Evolutionary conservation across 2,797 vertebrate species (phyloP).

Genomic region (Acanthornis magna): DNA sequence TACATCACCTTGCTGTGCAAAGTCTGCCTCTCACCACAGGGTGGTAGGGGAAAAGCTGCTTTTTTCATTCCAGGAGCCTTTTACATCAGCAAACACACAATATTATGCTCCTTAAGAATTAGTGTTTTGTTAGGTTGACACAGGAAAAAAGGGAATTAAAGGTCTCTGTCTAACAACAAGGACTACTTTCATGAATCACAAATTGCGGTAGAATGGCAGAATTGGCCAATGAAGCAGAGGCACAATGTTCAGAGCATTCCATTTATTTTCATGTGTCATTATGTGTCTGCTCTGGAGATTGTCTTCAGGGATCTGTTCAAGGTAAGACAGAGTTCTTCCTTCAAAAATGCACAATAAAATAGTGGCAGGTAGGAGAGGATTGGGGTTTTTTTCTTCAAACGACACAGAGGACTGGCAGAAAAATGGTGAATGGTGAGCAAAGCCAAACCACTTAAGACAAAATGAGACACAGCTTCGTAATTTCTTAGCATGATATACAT

Average conservation of each 20-base stretch:
- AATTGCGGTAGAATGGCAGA: background rate
- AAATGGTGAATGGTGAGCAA: background rate
- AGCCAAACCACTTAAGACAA: background rate
- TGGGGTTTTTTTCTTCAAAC: background rate
- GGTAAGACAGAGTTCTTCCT: background rate
- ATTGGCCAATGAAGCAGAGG: background rate
- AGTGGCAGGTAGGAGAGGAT: background rate
- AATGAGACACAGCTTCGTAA: background rate
- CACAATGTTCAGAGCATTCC: background rate
- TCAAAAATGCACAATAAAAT: conserved; percentile 13
- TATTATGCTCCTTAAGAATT: background rate
- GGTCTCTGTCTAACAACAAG: background rate
- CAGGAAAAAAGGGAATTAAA: background rate
- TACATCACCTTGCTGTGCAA: conserved; percentile 34
- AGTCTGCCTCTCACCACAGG: conserved; percentile 19
- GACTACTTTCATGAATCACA: background rate
- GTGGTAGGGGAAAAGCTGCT: background rate
- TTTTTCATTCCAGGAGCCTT: conserved; percentile 8
- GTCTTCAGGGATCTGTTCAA: background rate
- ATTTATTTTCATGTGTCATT: background rate
- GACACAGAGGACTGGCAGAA: background rate
- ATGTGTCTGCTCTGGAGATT: background rate
- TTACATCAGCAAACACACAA: background rate
- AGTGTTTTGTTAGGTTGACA: background rate
- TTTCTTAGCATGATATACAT: background rate